Evolutionary conservation across 2,113 vertebrate genomes (phyloP), one percentile per base, ranked within the genome.

Genomic region (Clarias macrocephalus): DNA sequence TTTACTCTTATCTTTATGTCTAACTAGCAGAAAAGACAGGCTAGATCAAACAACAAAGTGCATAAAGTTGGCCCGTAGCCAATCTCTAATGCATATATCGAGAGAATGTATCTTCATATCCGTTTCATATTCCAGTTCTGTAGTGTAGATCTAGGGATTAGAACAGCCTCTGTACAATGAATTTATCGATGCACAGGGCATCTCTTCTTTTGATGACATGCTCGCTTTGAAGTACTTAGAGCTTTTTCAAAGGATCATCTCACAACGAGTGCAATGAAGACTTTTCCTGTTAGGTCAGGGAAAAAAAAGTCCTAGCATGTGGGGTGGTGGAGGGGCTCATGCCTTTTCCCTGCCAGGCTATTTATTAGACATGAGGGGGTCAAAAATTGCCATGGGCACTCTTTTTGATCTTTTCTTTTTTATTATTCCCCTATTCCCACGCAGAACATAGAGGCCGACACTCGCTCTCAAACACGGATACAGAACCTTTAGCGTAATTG

Each of bases 41-140:
- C 23, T 73, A 85, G 91, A 94, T 94, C 89, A 94, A 93, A 94
- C 88, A 57, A 73, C 73, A 86, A 80, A 82, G 68, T 91, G 87
- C 89, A 91, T 59, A 86, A 90, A 81, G 88, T 84, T 91, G 82
- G 90, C 94, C 88, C 89, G 90, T 86, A 92, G 92, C 92, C 92
- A 89, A 90, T 92, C 93, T 13, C 57, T 85, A 87, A n/a, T 6
- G 70, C 60, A 93, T 89, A 91, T 89, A 79, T 28, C 19, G 70
- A 90, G 70, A 84, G 83, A 65, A 33, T 73, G 83, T 88, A 88
- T 85, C 87, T 91, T 86, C 86, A 92, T 90, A 90, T 89, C 85
- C 84, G 76, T 89, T 90, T 89, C 92, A 88, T 86, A 86, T 86
- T 93, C 88, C 85, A 83, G 89, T 91, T 84, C 84, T 88, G 66